Evolutionary conservation across 2,888 invertebrate species (phyloP).

Genomic region (Cremastinae sp.): DNA sequence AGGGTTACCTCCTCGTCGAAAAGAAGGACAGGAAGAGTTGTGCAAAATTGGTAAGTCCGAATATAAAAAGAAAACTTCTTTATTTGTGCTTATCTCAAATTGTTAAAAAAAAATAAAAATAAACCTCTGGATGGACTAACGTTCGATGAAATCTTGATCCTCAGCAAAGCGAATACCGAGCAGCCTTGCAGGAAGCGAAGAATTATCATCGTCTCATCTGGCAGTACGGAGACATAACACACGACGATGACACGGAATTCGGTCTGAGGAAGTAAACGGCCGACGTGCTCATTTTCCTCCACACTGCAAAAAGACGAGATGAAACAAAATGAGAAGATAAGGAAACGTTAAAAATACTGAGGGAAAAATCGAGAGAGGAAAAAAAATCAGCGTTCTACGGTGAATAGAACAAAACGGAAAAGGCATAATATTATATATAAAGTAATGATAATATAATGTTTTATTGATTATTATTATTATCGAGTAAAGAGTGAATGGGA

Average conservation of each 20-base stretch:
- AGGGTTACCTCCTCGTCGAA: constrained; percentile 92
- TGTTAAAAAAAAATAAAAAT: no score
- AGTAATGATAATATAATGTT: constrained; percentile 68
- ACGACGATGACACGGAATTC: constrained; percentile 89
- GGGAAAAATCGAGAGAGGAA: constrained; percentile 33
- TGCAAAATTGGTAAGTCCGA: constrained; percentile 84
- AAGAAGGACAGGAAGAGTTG: constrained; percentile 90
- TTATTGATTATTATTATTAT: constrained; percentile 63
- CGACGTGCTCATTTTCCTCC: constrained; percentile 6
- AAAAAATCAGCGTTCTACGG: constrained; percentile 48
- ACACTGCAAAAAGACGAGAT: constrained; percentile 44
- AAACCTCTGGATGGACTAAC: no score
- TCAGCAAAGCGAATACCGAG: constrained; percentile 89
- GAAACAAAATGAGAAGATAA: constrained; percentile 57
- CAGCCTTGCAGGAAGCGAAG: constrained; percentile 93
- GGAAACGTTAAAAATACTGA: constrained; percentile 31
- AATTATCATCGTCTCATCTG: constrained; percentile 94
- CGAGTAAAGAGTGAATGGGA: constrained; percentile 68
- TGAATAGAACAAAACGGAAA: constrained; percentile 59
- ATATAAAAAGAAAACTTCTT: neutral
- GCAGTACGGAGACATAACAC: constrained; percentile 99
- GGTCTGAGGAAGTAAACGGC: constrained; percentile 81
- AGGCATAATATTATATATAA: constrained; percentile 69
- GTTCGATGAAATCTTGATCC: neutral
- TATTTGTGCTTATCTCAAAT: no score